Evolutionary conservation across 2,888 invertebrate species (phyloP).

Genomic region (Acronicta psi): DNA sequence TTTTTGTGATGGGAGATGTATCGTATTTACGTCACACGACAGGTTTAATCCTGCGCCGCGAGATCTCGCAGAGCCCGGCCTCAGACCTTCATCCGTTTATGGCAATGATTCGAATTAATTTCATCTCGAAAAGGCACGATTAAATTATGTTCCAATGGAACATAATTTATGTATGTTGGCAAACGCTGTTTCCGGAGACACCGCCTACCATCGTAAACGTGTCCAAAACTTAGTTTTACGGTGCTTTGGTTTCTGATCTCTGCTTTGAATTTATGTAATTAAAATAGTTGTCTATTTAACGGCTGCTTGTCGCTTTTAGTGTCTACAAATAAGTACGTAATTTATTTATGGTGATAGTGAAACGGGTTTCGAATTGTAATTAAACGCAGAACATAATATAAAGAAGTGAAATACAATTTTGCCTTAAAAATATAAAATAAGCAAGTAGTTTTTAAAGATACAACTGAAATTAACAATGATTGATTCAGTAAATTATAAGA

Average conservation of each 20-base stretch:
- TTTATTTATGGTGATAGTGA: neutral
- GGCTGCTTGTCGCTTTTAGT: neutral
- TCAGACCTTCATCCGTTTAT: conserved; percentile 60
- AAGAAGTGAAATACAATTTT: too few species aligned
- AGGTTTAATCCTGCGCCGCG: conserved; percentile 55
- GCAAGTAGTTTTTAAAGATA: conserved; percentile 1
- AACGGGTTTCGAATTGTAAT: conserved; percentile 9
- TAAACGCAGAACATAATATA: neutral
- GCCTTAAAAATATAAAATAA: too few species aligned
- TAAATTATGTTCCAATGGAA: conserved; percentile 32
- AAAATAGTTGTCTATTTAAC: conserved; percentile 8
- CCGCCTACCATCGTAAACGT: conserved; percentile 30
- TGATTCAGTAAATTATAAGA: too few species aligned
- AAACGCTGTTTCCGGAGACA: conserved; percentile 32
- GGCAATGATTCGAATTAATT: conserved; percentile 48
- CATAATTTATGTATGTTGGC: conserved; percentile 38
- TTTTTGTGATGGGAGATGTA: conserved; percentile 14
- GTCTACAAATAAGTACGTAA: neutral
- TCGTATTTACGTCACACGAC: conserved; percentile 19
- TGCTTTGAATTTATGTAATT: conserved; percentile 13
- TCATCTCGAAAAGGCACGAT: conserved; percentile 40
- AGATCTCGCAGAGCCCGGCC: conserved; percentile 66
- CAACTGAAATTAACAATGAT: neutral
- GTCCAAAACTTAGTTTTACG: conserved; percentile 19
- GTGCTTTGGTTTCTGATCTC: conserved; percentile 28